A percentile compares a stretch with the other conserved stretches of the same genome.
phyloP scores from a whole-genome alignment of 2,113 vertebrate genomes.

The Tragelaphus buxtoni region DNA sequence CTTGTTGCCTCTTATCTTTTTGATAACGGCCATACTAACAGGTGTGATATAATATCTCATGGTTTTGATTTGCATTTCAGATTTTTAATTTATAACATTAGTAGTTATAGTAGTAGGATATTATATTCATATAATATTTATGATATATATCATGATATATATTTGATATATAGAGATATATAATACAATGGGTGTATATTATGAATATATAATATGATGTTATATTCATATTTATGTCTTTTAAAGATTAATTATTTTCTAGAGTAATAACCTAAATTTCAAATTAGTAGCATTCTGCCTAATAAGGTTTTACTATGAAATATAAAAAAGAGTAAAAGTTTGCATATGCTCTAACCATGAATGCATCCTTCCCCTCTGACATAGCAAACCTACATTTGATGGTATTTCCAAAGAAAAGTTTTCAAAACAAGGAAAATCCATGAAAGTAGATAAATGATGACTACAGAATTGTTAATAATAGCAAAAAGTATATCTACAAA shows the following conservation, averaged over 20 bases:
- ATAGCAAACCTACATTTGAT: not conserved
- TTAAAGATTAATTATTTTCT: not conserved
- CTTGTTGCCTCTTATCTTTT: not conserved
- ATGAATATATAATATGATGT: not conserved
- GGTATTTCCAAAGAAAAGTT: not conserved
- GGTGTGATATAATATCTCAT: not conserved
- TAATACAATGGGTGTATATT: not conserved
- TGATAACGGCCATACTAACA: not conserved
- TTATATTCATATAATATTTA: not conserved
- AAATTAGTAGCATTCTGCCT: not conserved
- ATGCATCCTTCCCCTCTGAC: not conserved
- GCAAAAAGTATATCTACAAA: not conserved
- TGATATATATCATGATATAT: too few species aligned
- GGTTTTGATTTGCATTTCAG: not conserved
- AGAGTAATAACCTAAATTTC: not conserved
- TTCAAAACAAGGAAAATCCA: not conserved
- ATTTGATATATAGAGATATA: not conserved
- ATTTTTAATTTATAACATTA: not conserved
- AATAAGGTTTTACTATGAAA: not conserved
- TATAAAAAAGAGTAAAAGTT: not conserved
- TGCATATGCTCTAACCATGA: not conserved
- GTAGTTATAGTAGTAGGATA: not conserved
- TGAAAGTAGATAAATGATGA: not conserved
- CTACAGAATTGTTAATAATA: not conserved
- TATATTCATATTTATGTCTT: not conserved